These are phyloP conservation scores for Malacosoma neustria DNA, from an alignment of 2,888 invertebrate genomes.

Conservation along the genomic window DNA sequence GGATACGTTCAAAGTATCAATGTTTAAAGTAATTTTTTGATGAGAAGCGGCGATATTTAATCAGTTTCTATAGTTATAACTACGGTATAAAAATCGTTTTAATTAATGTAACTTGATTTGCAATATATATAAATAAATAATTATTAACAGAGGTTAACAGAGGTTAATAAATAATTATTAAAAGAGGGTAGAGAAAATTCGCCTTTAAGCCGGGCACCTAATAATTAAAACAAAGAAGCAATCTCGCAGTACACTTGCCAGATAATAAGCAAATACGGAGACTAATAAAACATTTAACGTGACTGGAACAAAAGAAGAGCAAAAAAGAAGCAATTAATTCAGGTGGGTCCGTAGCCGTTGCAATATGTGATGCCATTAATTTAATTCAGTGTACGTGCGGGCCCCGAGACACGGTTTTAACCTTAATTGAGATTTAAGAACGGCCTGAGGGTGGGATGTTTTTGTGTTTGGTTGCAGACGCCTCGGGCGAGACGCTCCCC, in stretches of 20 bases:
- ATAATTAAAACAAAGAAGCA: constrained; percentile 30
- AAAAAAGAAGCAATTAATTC: constrained; percentile 67
- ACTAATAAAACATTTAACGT: constrained; percentile 68
- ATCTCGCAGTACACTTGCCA: constrained; percentile 24
- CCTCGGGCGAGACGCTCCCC: constrained; percentile 24
- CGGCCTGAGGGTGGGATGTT: constrained; percentile 44
- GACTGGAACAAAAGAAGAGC: constrained; percentile 35
- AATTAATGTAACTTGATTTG: no score
- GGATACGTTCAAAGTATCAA: no score
- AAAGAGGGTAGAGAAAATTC: no score
- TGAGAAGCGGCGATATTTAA: no score
- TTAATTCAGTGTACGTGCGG: constrained; percentile 69
- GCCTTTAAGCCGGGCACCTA: no score
- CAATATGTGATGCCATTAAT: constrained; percentile 74
- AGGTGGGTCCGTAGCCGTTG: constrained; percentile 42
- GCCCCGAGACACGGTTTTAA: constrained; percentile 67
- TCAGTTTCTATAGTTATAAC: no score
- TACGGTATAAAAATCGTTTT: no score
- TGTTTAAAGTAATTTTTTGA: no score
- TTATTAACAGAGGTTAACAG: no score
- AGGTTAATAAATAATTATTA: no score
- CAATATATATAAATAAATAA: no score
- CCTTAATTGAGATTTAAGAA: constrained; percentile 75
- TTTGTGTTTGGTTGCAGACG: constrained; percentile 37
- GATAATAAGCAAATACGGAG: constrained; percentile 49